Conservation (phyloP, 2,797 vertebrate species). For the Trachurus trachurus region DNA sequence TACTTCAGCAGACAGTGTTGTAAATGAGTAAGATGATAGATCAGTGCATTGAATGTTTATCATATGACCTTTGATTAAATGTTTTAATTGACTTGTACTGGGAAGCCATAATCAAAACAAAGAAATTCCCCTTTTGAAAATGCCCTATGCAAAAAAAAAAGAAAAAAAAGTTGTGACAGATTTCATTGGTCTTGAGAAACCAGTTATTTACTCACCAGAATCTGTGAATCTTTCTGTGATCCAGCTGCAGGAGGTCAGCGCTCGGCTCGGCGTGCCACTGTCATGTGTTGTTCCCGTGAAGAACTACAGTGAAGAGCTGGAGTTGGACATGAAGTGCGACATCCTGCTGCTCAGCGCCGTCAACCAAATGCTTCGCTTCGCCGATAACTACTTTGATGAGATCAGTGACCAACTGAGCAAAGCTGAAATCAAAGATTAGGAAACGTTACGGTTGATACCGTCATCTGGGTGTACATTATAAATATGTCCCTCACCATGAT, state of each 20-base stretch:
- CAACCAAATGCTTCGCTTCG: slow-evolving; percentile 79
- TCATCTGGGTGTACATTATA: no score
- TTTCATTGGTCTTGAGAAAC: not conserved
- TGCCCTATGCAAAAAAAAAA: no score
- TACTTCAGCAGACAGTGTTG: no score
- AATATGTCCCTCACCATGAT: not conserved
- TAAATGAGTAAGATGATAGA: no score
- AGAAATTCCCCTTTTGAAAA: no score
- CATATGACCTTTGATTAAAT: no score
- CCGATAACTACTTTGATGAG: slow-evolving; percentile 82
- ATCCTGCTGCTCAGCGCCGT: slow-evolving; percentile 79
- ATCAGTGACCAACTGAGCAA: slow-evolving; percentile 29
- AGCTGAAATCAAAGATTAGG: not conserved
- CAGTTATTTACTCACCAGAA: not conserved
- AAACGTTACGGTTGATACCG: not conserved
- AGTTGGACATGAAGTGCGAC: slow-evolving; percentile 77
- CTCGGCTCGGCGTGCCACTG: slow-evolving; percentile 78
- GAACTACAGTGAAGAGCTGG: slow-evolving; percentile 83
- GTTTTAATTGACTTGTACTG: no score
- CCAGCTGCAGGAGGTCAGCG: slow-evolving; percentile 76
- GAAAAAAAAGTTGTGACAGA: not conserved
- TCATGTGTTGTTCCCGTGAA: slow-evolving; percentile 84
- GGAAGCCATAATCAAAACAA: no score
- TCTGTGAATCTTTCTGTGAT: slow-evolving; percentile 8
- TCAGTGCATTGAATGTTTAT: no score